Base-by-base conservation (phyloP, 2,888 invertebrate species). In the Lochmaea crataegi region DNA sequence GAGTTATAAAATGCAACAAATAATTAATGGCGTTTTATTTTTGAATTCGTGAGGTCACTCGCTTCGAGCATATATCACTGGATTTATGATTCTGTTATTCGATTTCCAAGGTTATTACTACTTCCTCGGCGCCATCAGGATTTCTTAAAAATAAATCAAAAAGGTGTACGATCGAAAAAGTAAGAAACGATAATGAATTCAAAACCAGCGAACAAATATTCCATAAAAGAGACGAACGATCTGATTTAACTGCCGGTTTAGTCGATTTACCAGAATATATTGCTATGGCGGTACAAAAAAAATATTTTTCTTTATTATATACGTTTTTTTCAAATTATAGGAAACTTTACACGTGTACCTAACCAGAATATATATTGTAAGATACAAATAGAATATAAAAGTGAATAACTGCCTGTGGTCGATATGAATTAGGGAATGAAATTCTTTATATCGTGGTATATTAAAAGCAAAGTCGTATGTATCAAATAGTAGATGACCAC, bases 111-210 rank as follows among this genome's bases (percentile, higher is more conserved):
- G 60, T 60, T 38, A 38, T 38, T 60, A 38, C 38, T 38, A 60
- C 38, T 60, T 60, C 60, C 60, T 32, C 16, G 60, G 60, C 60
- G 60, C 38, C 60, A 16, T 38, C 32, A n/a, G 10, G n/a, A 2
- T 38, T 38, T 26, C 60, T 60, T 60, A 14, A 60, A 60, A 32
- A 60, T 60, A 60, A 60, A 60, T 60, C 38, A 60, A n/a, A 60
- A 60, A 57, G 57, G 57, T 57, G 26, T 14, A 14, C 26, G 57
- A 57, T 57, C 22, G 38, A 32, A 60, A 32, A 38, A 14, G 38
- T 32, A 60, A 16, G 38, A 32, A 60, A 60, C 32, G 12, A 38
- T 38, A 58, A 60, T 60, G 32, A 38, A 60, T 60, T 60, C 60
- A 60, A 60, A 38, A 32, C 38, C n/a, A n/a, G 16, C 60, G n/a